phyloP scores from a whole-genome alignment of 2,113 vertebrate species.

The Cranoglanis bouderius region DNA sequence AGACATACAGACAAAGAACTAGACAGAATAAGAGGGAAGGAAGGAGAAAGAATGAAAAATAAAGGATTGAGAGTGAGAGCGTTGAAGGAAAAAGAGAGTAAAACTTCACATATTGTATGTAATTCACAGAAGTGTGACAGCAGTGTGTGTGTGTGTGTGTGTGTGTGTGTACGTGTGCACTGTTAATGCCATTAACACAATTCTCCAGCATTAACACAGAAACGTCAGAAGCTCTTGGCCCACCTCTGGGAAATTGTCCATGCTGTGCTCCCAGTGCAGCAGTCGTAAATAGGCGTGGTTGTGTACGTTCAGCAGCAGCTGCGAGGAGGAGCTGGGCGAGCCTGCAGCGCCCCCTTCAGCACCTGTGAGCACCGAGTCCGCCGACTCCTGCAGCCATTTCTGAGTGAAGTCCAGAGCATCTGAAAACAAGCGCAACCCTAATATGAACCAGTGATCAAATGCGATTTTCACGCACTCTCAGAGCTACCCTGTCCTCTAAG shows the following conservation, averaged over 20 bases:
- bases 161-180: neutral
- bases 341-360: constrained; percentile 54
- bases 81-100: neutral
- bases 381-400: constrained; percentile 87
- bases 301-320: constrained; percentile 72
- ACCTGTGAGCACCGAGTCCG: constrained; percentile 67
- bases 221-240: constrained; percentile 10
- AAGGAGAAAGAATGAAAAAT: neutral
- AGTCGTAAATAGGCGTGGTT: constrained; percentile 89
- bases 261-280: constrained; percentile 86
- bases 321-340: constrained; percentile 47
- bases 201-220: neutral
- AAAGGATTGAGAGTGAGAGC: neutral
- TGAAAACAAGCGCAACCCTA: constrained; percentile 57
- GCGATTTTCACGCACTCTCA: neutral
- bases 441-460: neutral
- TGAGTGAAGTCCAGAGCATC: constrained; percentile 90
- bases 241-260: constrained; percentile 92
- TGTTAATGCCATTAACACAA: neutral
- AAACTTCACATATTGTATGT: neutral
- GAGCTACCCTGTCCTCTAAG: neutral
- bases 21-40: neutral
- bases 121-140: neutral
- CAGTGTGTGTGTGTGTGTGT: neutral
- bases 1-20: neutral